Conservation (phyloP, 2,888 invertebrate genomes). For the Julus scanicus region DNA sequence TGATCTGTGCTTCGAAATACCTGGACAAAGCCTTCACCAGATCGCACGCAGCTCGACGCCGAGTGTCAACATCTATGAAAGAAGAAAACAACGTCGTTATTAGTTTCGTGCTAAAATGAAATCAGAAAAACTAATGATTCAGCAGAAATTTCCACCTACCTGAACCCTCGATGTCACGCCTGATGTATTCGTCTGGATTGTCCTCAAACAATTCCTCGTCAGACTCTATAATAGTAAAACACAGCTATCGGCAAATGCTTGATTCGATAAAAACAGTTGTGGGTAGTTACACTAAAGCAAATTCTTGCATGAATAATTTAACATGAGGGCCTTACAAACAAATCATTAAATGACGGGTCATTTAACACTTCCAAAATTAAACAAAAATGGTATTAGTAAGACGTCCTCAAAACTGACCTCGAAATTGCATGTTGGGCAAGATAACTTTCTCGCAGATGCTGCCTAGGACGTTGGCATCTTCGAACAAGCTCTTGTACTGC, state of each 20-base stretch:
- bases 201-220: constrained; percentile 98
- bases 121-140: neutral
- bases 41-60: constrained; percentile 96
- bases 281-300: neutral
- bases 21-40: constrained; percentile 90
- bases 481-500: constrained; percentile 88
- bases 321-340: too few species aligned
- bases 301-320: neutral
- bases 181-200: constrained; percentile 96
- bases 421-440: constrained; percentile 97
- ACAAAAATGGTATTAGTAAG: too few species aligned
- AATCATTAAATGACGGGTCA: too few species aligned
- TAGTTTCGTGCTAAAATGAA: neutral
- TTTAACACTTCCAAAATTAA: too few species aligned
- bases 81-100: neutral
- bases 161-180: constrained; percentile 97
- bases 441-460: constrained; percentile 98
- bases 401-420: constrained; percentile 72
- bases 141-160: constrained; percentile 59
- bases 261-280: too few species aligned
- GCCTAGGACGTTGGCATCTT: constrained; percentile 84
- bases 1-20: constrained; percentile 88
- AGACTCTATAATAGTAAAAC: constrained; percentile 72
- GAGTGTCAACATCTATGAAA: constrained; percentile 85
- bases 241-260: too few species aligned